phyloP scores from a whole-genome alignment of 2,797 vertebrate species.

The Crax fasciolata region DNA sequence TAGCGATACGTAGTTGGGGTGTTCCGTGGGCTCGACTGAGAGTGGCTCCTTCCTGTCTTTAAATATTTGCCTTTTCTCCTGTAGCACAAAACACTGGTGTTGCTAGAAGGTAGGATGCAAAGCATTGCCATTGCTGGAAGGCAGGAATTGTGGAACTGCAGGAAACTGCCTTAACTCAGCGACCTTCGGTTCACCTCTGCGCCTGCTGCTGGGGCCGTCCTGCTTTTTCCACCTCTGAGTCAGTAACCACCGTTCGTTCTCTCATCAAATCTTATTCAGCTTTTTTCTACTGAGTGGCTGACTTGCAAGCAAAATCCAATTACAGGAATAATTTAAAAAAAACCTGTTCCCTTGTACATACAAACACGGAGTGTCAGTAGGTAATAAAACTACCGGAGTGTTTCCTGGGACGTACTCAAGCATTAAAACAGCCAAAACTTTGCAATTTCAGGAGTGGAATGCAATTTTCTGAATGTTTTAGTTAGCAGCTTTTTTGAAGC shows the following conservation, averaged over 20 bases:
- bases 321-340: not conserved
- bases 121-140: not conserved
- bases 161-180: slow-evolving; percentile 35
- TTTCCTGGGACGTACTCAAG: not conserved
- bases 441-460: not conserved
- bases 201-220: not conserved
- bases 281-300: not conserved
- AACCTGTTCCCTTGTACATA: not conserved
- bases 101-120: slow-evolving; percentile 1
- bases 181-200: slow-evolving; percentile 50
- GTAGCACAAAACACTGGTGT: not conserved
- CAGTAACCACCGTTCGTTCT: not conserved
- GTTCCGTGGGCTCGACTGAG: not conserved
- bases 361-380: not conserved
- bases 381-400: not conserved
- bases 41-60: slow-evolving; percentile 61
- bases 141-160: slow-evolving; percentile 21
- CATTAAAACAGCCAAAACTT: not conserved
- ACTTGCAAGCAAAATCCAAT: slow-evolving; percentile 1
- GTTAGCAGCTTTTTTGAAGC: not conserved
- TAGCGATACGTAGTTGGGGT: not conserved
- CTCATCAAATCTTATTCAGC: not conserved
- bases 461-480: not conserved
- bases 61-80: slow-evolving; percentile 50
- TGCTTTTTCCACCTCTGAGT: not conserved